Conservation (phyloP, 2,888 invertebrate genomes). For the Actias luna region DNA sequence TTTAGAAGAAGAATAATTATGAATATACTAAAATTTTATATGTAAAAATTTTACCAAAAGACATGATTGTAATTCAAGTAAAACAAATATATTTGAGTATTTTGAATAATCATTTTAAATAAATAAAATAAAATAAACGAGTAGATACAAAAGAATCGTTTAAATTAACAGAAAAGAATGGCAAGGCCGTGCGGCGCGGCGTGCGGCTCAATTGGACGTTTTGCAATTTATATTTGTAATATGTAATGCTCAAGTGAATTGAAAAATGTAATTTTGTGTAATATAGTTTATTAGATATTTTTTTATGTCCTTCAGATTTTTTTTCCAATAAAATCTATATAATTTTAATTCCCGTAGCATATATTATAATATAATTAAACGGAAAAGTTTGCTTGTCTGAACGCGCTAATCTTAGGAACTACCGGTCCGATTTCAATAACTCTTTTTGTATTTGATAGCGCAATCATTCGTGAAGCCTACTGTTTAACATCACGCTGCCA, state of each 20-base stretch:
- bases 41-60: not conserved
- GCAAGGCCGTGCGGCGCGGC: not conserved
- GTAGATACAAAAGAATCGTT: not conserved
- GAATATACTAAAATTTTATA: too few relatives aligned
- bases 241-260: not conserved
- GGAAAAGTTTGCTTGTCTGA: too few relatives aligned
- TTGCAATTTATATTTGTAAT: not conserved
- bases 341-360: not conserved
- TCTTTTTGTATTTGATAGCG: too few relatives aligned
- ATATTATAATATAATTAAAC: too few relatives aligned
- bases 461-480: too few relatives aligned
- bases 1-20: too few relatives aligned
- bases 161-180: conserved; percentile 4
- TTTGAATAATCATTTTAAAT: not conserved
- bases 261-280: conserved; percentile 8
- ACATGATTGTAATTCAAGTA: not conserved
- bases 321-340: not conserved
- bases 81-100: not conserved
- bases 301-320: too few relatives aligned
- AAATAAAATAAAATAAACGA: not conserved
- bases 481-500: too few relatives aligned
- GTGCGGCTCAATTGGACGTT: not conserved
- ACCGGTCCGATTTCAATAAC: too few relatives aligned
- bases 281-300: not conserved
- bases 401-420: too few relatives aligned